phyloP scores from a whole-genome alignment of 2,797 vertebrate species.

The Moxostoma hubbsi region DNA sequence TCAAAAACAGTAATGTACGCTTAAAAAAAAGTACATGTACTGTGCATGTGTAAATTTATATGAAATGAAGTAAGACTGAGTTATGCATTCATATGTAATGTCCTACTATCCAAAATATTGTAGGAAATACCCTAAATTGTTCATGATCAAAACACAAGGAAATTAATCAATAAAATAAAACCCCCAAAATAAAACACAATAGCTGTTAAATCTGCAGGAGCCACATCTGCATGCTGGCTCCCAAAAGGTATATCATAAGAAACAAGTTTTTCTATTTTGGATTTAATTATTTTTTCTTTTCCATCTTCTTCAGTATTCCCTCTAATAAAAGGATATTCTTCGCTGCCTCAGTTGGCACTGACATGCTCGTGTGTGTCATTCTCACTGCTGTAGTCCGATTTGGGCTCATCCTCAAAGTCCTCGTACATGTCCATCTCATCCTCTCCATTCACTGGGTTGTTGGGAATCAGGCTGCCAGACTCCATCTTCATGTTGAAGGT shows the following conservation, averaged over 20 bases:
- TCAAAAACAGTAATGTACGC: constrained; percentile 94
- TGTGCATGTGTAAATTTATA: constrained; percentile 71
- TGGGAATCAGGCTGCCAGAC: constrained; percentile 82
- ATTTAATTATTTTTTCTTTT: constrained; percentile 59
- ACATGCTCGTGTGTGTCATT: constrained; percentile 95
- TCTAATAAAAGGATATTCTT: constrained; percentile 63
- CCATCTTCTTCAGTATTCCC: constrained; percentile 65
- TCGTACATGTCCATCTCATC: constrained; percentile 99
- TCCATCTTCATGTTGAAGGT: constrained; percentile 97
- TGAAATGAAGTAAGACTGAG: constrained; percentile 90
- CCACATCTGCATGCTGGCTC: constrained; percentile 97
- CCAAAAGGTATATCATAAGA: constrained; percentile 83
- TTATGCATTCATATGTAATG: constrained; percentile 85
- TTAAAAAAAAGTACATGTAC: constrained; percentile 79
- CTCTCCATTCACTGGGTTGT: constrained; percentile 89
- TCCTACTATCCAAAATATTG: constrained; percentile 88
- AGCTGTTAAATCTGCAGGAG: constrained; percentile 93
- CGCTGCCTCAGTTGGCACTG: constrained; percentile 90
- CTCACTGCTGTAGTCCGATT: constrained; percentile 99
- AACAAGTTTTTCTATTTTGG: constrained; percentile 70
- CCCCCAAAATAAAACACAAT: constrained; percentile 86
- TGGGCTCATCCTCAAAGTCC: constrained; percentile 98
- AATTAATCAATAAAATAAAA: constrained; percentile 74
- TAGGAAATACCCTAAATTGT: constrained; percentile 76
- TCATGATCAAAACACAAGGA: constrained; percentile 86